Base-by-base conservation (phyloP, 2,113 vertebrate genomes). In the Triplophysa dalaica region DNA sequence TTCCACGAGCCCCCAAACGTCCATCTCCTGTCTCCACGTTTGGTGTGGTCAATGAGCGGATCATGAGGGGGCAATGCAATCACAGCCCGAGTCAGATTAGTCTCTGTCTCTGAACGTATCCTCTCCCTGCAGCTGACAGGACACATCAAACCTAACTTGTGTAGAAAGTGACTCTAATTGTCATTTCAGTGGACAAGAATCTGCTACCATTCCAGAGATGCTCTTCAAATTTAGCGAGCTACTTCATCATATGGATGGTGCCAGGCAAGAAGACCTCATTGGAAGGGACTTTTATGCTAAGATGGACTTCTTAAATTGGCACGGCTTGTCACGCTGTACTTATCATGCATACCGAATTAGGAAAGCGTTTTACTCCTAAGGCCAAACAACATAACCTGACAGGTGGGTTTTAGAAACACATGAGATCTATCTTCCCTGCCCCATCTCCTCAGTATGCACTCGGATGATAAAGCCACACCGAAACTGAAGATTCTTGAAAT, bases 101-200 rank as follows among this genome's bases (percentile, higher is more conserved):
- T 91, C 88, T 89, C 91, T 90, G 90, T 93, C 92, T 89, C 58
- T 80, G 89, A 86, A 87, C 87, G 89, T 90, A 89, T 79, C 52
- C 63, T 84, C 84, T 78, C 72, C 82, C 77, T 88, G 64, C 83
- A 90, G 90, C 89, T 93, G 92, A 94, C 93, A 92, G 89, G 83
- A 78, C 87, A 88, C 90, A 90, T 93, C 89, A 90, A 87, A 86
- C 88, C 89, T 91, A 93, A 93, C 91, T 90, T 87, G 88, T 85
- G 89, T 90, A 88, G 90, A 92, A 93, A 93, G 90, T 93, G 92
- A 93, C 92, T 93, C 89, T 93, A 93, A 93, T 94, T 93, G 90
- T 92, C 91, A 92, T 94, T 90, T 92, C 90, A 85, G 85, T 89
- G 91, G 93, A 93, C 91, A 91, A 92, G 91, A 90, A 91, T 91